Base-by-base conservation (phyloP, 2,888 invertebrate genomes). In the Tetropium fuscum region DNA sequence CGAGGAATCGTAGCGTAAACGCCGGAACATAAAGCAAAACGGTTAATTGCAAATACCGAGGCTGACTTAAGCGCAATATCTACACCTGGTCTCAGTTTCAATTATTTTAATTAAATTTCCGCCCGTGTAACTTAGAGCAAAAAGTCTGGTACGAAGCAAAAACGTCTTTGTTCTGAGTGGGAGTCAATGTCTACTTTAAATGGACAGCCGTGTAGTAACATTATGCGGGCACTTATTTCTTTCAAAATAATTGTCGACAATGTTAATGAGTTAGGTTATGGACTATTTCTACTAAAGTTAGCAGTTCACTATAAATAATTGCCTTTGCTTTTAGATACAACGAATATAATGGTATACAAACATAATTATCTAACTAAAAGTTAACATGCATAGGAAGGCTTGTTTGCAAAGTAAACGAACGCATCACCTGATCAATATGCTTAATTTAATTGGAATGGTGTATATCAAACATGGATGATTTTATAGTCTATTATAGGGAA, bases 1-100 rank as follows among this genome's bases (percentile, higher is more conserved):
- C n/a, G 15, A 19, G 22, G 25, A 51, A 27, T 13, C 27, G 51
- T 27, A 51, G 18, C 40, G 15, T 40, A 22, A 51, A 51, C 16
- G 40, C 16, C 16, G 15, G 18, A 40, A 54, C 18, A 36, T 54
- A 27, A 51, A 27, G 8, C 47, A 34, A 48, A 48, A 32, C 16
- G 16, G 47, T 48, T 48, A 48, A 48, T 48, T 48, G 47, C 47
- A 7, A 48, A 30, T 32, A 27, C 18, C 3, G 25, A 48, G 6
- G 36, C 36, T 2, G 36, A 36, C n/a, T 5, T 13, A 13, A 36
- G 36, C 36, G 10, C n/a, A 15, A 36, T 15, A 4, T 6, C 36
- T n/a, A 16, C 6, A 15, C 36, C 30, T 30, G 7, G 30, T 30
- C 25, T 4, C 5, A 6, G 25, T 34, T 13, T 16, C 15, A 13